These are phyloP conservation scores for Drosophila sp. DNA, from an alignment of 1,140 invertebrate species.

Conservation along the genomic window DNA sequence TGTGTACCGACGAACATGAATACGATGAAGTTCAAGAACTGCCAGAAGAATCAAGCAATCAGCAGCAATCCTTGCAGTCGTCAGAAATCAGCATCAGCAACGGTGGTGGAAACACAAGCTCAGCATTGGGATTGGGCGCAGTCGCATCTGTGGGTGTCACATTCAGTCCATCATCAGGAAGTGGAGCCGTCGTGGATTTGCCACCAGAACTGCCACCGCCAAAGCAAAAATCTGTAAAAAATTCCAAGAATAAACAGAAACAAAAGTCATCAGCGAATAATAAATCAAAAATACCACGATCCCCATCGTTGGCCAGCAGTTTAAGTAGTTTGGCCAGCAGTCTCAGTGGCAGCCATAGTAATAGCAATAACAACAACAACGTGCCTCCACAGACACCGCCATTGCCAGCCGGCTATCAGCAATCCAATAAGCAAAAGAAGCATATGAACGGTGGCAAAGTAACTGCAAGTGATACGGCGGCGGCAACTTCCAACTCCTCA, in stretches of 20 bases:
- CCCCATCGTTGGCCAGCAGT: slow-evolving; percentile 74
- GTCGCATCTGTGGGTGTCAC: slow-evolving; percentile 19
- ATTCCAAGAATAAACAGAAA: slow-evolving; percentile 75
- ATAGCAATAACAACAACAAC: slow-evolving; percentile 53
- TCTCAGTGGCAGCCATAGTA: slow-evolving; percentile 54
- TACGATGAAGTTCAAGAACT: slow-evolving; percentile 81
- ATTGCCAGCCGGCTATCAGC: slow-evolving; percentile 69
- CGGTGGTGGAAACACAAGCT: slow-evolving; percentile 27
- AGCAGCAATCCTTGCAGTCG: slow-evolving; percentile 47
- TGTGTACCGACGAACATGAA: slow-evolving; percentile 80
- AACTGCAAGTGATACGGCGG: slow-evolving; percentile 41
- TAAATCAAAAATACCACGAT: slow-evolving; percentile 80
- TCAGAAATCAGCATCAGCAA: slow-evolving; percentile 51
- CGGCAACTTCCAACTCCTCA: slow-evolving; percentile 41
- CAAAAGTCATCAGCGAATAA: slow-evolving; percentile 66
- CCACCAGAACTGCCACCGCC: slow-evolving; percentile 75
- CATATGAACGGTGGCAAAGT: slow-evolving; percentile 74
- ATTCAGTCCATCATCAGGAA: slow-evolving; percentile 16
- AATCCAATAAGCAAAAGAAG: slow-evolving; percentile 61
- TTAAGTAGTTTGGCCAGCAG: slow-evolving; percentile 72
- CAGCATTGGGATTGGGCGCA: slow-evolving; percentile 27
- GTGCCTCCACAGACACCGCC: slow-evolving; percentile 79
- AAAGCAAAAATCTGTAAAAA: slow-evolving; percentile 77
- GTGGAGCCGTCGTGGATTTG: slow-evolving; percentile 46
- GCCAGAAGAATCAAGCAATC: slow-evolving; percentile 74